Evolutionary conservation across 2,797 vertebrate species (phyloP).

Genomic region (Lophura swinhoii): DNA sequence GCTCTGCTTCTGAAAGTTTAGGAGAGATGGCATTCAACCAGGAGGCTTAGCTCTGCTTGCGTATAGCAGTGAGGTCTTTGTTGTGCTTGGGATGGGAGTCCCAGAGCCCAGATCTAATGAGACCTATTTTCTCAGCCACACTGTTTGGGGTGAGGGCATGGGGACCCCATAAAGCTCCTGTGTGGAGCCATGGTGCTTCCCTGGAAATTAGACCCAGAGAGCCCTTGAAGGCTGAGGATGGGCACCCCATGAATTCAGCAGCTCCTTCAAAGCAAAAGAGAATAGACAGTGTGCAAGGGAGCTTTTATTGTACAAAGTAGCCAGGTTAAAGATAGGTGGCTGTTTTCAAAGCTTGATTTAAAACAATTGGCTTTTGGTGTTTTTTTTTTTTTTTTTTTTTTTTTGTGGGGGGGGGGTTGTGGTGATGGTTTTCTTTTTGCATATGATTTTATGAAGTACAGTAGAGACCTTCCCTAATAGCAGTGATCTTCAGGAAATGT

Average conservation of each 20-base stretch:
- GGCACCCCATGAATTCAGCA: background rate
- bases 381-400: background rate
- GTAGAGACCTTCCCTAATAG: background rate
- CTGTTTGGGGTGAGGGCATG: accelerated
- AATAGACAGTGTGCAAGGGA: background rate
- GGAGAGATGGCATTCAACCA: background rate
- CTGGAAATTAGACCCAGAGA: background rate
- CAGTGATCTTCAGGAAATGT: background rate
- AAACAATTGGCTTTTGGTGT: background rate
- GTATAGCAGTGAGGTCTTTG: background rate
- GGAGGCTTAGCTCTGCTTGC: background rate
- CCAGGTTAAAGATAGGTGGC: background rate
- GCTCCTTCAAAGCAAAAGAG: background rate
- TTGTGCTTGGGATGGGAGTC: background rate
- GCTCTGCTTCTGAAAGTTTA: background rate
- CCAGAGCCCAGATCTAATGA: background rate
- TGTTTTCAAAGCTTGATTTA: background rate
- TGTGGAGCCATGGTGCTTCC: background rate
- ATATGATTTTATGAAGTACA: background rate
- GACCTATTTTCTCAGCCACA: background rate
- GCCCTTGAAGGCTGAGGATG: background rate
- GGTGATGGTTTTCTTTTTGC: background rate
- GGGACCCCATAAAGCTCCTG: background rate
- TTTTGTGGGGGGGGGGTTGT: background rate
- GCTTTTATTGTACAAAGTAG: background rate